phyloP scores from a whole-genome alignment of 1,140 invertebrate genomes.

The Saccostrea echinata region DNA sequence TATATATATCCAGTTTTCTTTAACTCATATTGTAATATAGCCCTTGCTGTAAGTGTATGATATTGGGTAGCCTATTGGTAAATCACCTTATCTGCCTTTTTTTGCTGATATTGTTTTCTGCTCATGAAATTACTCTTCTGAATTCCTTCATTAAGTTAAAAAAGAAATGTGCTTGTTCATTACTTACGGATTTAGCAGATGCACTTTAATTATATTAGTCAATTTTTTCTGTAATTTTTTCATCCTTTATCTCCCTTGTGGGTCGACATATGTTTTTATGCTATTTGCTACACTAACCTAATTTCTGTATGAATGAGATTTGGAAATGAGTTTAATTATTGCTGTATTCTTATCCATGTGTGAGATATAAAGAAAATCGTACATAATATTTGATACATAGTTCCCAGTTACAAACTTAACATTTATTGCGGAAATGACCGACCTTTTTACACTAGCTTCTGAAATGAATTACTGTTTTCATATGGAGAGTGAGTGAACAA shows the following conservation, averaged over 20 bases:
- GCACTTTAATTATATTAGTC: background rate
- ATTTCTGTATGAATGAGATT: slow-evolving; percentile 21
- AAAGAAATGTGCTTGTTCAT: too few species aligned
- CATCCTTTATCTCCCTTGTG: background rate
- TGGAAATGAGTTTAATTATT: slow-evolving; percentile 11
- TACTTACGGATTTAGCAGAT: background rate
- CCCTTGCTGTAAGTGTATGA: too few species aligned
- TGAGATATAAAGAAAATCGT: slow-evolving; percentile 19
- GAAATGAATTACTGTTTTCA: background rate
- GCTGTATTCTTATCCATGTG: background rate
- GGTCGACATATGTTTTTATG: background rate
- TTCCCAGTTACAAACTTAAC: background rate
- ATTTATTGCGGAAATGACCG: background rate
- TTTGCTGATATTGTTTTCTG: too few species aligned
- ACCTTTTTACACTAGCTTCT: background rate
- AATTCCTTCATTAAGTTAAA: too few species aligned
- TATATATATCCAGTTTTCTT: too few species aligned
- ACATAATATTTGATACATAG: slow-evolving; percentile 10
- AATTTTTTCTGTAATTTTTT: background rate
- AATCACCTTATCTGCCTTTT: too few species aligned
- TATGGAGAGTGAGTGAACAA: slow-evolving; percentile 32
- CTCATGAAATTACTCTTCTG: too few species aligned
- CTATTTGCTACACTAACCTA: background rate
- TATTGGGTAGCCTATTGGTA: too few species aligned
- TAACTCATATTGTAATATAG: too few species aligned